Percentiles rank a stretch among this genome's conserved stretches.
Evolutionary conservation across 2,797 vertebrate species (phyloP).

Genomic region (Sebastes minor): DNA sequence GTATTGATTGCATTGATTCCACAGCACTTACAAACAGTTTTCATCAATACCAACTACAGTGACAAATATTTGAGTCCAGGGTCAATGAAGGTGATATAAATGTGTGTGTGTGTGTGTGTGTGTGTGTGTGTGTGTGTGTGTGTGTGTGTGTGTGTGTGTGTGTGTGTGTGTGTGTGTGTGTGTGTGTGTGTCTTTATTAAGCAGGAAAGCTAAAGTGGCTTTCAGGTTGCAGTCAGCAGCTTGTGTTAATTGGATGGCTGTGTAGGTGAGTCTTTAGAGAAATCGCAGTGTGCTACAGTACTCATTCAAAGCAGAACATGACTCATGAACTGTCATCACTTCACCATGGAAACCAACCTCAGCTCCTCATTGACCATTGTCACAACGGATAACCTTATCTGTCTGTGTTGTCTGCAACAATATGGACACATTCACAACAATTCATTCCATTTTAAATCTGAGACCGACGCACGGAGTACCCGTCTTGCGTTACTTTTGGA

Average conservation of each 20-base stretch:
- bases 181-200: background rate
- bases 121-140: background rate
- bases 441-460: background rate
- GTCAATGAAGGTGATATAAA: background rate
- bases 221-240: background rate
- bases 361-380: background rate
- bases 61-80: background rate
- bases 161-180: background rate
- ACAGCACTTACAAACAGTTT: background rate
- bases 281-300: background rate
- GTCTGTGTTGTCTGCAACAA: background rate
- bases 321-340: background rate
- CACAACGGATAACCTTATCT: background rate
- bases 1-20: slow-evolving; percentile 2
- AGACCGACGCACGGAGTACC: no score
- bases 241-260: background rate
- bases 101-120: background rate
- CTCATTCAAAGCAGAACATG: background rate
- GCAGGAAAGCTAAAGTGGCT: background rate
- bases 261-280: background rate
- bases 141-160: background rate
- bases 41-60: background rate
- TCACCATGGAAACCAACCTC: background rate
- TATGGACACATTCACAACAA: background rate
- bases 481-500: no score